Evolutionary conservation across 2,888 invertebrate genomes (phyloP), one percentile per base, ranked within the genome.

Genomic region (Prosapia bicincta): DNA sequence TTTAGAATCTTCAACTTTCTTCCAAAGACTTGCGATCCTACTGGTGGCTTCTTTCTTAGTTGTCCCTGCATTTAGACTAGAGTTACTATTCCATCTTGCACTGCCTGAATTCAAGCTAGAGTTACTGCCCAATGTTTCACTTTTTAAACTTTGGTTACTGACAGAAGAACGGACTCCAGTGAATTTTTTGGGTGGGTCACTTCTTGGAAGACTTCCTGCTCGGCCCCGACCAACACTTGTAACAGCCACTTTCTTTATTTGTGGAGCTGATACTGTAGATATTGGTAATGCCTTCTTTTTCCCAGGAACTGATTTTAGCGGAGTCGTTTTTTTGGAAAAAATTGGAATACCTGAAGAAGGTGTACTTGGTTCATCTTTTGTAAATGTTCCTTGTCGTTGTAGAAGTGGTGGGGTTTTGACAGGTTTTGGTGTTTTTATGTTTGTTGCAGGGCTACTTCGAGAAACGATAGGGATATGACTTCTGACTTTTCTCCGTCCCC

Each of bases 1-100:
- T 79, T 90, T 91, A 54, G 86, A 89, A 76, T 91, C 90, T 81
- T 93, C 92, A 0, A 92, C 92, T 83, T 89, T 91, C 82, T 92
- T 93, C 94, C 94, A 94, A 20, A 95, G 84, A 81, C 89, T 92
- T 0, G 94, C 92, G 73, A 95, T 93, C 84, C 92, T 93, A 83
- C 94, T 94, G 13, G 92, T 91, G 0, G 78, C 76, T 24, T 78
- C 78, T 20, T 76, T 77, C 69, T 76, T 76, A 0, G 75, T 38
- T 13, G 66, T 23, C 0, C 54, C 54, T 0, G 89, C 86, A 20
- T 88, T 87, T 15, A 89, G 86, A 74, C 88, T 88, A 0, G 89
- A 89, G 83, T 90, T 91, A 76, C 91, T 90, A 81, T 88, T 89
- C 0, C 90, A 90, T 13, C 87, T 86, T 3, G 86, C 2, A 85